Base-by-base conservation (phyloP, 2,113 vertebrate genomes). In the Mohoua ochrocephala region DNA sequence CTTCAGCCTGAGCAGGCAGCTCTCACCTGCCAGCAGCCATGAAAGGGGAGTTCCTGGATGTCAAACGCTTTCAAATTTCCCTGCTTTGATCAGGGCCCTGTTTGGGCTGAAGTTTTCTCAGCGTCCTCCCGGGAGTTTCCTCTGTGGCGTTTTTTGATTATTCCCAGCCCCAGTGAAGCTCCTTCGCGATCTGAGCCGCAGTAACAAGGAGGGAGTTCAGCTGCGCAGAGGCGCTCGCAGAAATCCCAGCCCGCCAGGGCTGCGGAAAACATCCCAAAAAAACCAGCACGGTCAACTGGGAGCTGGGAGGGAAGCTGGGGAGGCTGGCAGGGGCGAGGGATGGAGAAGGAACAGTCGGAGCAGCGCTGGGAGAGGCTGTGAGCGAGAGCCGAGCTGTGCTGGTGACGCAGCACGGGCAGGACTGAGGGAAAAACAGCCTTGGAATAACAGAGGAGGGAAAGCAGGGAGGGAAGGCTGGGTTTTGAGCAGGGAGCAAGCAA, bases 281-380 rank as follows among this genome's bases (percentile, higher is more conserved):
- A 42, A 9, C 7, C 19, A 18, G 27, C 17, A 42, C 18, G 9
- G 12, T 8, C 27, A 9, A 1, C 45, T 52, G 24, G 11, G 37
- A 63, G 56, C 41, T 57, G 84, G 67, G 16, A 60, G 76, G n/a
- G 63, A 28, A 30, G 13, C 28, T 17, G 87, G 54, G 44, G 61
- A 39, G n/a, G 17, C 24, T 21, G 86, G 53, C 4, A 15, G 84
- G 1, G n/a, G n/a, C 9, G 47, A 67, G 61, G 21, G 44, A 24
- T 31, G 26, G 13, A 50, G 71, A 41, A 35, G 35, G 26, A 73
- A 3, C 22, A 11, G 14, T 12, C 44, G 31, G 30, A 79, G 57
- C 9, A 24, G 0, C 2, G 0, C 65, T 10, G 9, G 1, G 14
- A 71, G 74, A 37, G 77, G 42, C 86, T 42, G 67, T 11, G 60